Evolutionary conservation across 2,113 vertebrate genomes (phyloP).

Genomic region (Piliocolobus tephrosceles): DNA sequence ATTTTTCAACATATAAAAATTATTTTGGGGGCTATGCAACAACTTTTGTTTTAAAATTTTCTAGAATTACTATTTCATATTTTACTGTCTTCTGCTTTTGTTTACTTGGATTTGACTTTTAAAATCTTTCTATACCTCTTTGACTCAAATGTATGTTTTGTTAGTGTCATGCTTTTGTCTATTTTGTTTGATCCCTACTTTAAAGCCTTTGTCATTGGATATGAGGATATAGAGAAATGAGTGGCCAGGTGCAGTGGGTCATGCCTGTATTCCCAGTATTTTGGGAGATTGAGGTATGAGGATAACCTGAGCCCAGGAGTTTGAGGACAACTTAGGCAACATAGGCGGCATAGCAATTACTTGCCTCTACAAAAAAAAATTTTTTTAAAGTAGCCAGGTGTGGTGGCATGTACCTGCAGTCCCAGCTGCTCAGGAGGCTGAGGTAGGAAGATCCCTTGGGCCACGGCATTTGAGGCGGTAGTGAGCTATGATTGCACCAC

Average conservation of each 20-base stretch:
- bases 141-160: background rate
- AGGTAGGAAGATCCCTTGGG: no score
- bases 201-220: background rate
- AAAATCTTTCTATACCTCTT: background rate
- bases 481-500: no score
- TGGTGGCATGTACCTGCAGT: no score
- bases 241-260: background rate
- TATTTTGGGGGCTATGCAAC: background rate
- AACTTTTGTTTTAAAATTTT: background rate
- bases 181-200: background rate
- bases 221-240: background rate
- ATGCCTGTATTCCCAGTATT: no score
- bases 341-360: no score
- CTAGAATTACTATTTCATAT: background rate
- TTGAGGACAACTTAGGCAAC: no score
- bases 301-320: no score
- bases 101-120: background rate
- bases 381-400: no score
- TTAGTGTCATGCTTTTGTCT: background rate
- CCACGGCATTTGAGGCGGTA: no score
- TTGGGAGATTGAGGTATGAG: no score
- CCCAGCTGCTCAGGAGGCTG: no score
- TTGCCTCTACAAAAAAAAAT: no score
- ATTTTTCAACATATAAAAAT: background rate
- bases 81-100: background rate